Conservation (phyloP, 2,113 vertebrate species). For the Stegostoma tigrinum region DNA sequence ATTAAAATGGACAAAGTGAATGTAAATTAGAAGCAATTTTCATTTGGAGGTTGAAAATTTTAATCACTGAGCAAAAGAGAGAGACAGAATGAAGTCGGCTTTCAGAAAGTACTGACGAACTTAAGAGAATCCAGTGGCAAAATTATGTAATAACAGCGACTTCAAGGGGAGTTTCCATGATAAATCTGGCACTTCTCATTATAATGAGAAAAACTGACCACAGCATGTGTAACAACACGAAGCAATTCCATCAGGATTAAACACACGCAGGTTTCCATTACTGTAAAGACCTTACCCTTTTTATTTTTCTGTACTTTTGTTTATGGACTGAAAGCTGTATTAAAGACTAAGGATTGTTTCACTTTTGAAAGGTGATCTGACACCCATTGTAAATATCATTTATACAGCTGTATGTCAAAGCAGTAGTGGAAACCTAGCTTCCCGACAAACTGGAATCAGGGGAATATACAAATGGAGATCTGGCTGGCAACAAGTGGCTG, state of each 20-base stretch:
- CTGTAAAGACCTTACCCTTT: background rate
- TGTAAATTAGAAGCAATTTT: background rate
- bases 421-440: too few relatives aligned
- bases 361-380: too few relatives aligned
- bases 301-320: too few relatives aligned
- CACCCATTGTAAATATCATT: too few relatives aligned
- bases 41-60: background rate
- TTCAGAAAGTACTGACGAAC: background rate
- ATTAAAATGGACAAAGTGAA: background rate
- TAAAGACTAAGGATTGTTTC: too few relatives aligned
- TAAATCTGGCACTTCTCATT: background rate
- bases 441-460: too few relatives aligned
- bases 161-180: background rate
- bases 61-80: background rate
- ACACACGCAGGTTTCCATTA: background rate
- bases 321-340: too few relatives aligned
- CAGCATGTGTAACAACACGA: background rate
- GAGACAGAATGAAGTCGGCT: background rate
- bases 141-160: background rate
- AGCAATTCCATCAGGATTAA: background rate
- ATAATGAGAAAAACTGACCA: background rate
- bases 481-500: too few relatives aligned
- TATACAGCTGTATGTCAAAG: too few relatives aligned
- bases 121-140: background rate
- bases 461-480: too few relatives aligned